A percentile compares a stretch with the other conserved stretches of the same genome.
Evolutionary conservation across 92 coral and sea anemone genomes (phyloP).

Genomic region (Nematostella vectensis): DNA sequence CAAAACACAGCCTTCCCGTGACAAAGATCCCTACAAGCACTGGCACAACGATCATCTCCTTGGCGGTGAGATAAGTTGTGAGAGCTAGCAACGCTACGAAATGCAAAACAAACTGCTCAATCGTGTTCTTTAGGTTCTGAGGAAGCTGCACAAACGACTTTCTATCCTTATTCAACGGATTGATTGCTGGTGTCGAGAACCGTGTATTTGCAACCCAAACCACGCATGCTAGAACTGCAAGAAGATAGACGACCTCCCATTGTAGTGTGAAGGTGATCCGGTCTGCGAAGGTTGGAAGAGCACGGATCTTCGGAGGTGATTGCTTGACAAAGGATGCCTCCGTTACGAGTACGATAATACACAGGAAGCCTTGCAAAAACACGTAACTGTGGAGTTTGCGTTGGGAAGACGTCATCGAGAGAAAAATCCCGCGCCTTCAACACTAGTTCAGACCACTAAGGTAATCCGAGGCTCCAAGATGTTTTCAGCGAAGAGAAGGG

Average conservation of each 20-base stretch:
- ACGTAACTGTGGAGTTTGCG: neutral
- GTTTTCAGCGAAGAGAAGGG: no score
- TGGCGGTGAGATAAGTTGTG: conserved; percentile 29
- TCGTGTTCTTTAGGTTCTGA: conserved; percentile 40
- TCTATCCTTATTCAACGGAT: conserved; percentile 24
- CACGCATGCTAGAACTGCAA: conserved; percentile 35
- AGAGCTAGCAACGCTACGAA: conserved; percentile 30
- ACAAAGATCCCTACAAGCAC: conserved; percentile 29
- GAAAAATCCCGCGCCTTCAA: no score
- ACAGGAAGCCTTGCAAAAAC: neutral
- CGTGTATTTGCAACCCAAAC: conserved; percentile 26
- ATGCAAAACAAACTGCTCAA: conserved; percentile 48
- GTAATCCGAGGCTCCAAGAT: no score
- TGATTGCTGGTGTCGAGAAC: conserved; percentile 33
- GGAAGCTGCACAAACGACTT: conserved; percentile 15
- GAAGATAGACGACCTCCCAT: conserved; percentile 25
- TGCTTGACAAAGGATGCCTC: neutral
- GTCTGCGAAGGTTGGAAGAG: conserved; percentile 30
- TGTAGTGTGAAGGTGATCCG: conserved; percentile 34
- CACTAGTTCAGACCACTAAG: no score
- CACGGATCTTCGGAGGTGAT: conserved; percentile 10
- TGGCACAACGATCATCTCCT: conserved; percentile 34
- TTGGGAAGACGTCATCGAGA: neutral
- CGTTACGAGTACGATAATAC: neutral
- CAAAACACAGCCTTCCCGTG: conserved; percentile 27